phyloP scores from a whole-genome alignment of 2,113 vertebrate genomes.

The chimpanzee (Pan troglodytes) region NHGRI_mPanTro3-v2.1_pri NC_072404.2:53983501-53984000 shows the following conservation, averaged over 20 bases:
- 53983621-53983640: neutral
- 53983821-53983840: neutral
- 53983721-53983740: neutral
- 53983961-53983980: neutral
- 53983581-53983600: neutral
- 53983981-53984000: no score
- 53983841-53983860: neutral
- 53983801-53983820: neutral
- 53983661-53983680: neutral
- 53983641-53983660: neutral
- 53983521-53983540: neutral
- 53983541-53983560: neutral
- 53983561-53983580: neutral
- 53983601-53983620: neutral
- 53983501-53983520: neutral
- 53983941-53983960: neutral
- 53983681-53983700: neutral
- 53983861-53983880: neutral
- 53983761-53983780: neutral
- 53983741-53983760: neutral
- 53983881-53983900: neutral
- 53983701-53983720: no score
- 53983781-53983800: neutral
- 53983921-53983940: neutral
- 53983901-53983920: neutral